Conservation (phyloP, 2,797 vertebrate genomes). For the Mus minutoides region DNA sequence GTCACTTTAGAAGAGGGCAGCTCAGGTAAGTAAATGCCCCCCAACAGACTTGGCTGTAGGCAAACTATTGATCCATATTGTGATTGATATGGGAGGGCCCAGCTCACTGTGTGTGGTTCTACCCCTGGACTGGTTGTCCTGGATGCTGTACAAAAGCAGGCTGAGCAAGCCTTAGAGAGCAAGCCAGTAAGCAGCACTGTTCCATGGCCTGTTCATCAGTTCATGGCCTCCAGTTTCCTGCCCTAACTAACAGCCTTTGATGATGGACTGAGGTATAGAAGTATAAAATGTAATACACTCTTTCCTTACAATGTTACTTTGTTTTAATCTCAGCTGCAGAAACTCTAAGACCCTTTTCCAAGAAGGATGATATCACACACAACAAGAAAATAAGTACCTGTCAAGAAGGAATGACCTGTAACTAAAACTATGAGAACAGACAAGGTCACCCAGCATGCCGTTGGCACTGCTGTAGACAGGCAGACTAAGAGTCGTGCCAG, state of each 20-base stretch:
- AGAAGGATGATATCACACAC: neutral
- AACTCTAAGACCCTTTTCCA: neutral
- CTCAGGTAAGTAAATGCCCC: neutral
- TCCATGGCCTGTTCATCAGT: neutral
- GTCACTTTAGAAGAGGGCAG: neutral
- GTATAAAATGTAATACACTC: neutral
- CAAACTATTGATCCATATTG: neutral
- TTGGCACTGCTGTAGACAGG: neutral
- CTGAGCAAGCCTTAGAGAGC: neutral
- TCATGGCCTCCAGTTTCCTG: neutral
- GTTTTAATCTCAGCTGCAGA: neutral
- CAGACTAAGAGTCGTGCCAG: neutral
- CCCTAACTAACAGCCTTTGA: neutral
- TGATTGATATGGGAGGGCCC: neutral
- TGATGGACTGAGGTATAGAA: too few relatives aligned
- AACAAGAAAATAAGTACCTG: neutral
- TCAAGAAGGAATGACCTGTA: neutral
- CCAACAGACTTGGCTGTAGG: neutral
- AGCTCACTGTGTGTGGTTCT: neutral
- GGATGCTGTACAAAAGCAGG: neutral
- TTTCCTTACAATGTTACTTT: neutral
- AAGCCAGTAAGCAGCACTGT: neutral
- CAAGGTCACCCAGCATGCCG: too few relatives aligned
- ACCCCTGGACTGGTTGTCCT: neutral
- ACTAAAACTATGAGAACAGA: neutral